phyloP scores from a whole-genome alignment of 2,113 vertebrate genomes.

The Cheirogaleus medius region DNA sequence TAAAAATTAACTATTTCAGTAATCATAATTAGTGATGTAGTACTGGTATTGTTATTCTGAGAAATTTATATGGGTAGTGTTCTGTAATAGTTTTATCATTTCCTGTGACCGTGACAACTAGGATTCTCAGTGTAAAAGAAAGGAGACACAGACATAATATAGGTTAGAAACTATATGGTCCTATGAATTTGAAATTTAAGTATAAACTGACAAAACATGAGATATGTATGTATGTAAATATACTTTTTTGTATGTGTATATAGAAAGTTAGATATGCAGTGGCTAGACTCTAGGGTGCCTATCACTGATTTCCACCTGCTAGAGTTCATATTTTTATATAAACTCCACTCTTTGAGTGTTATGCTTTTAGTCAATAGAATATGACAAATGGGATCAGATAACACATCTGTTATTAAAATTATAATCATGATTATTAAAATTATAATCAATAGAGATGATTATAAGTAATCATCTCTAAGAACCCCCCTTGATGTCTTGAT shows the following conservation, averaged over 20 bases:
- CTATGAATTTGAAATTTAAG: background rate
- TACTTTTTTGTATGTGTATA: background rate
- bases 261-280: background rate
- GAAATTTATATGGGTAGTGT: background rate
- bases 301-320: background rate
- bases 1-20: background rate
- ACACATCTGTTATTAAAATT: background rate
- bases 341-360: background rate
- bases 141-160: background rate
- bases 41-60: background rate
- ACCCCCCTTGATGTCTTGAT: background rate
- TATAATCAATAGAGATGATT: too few relatives aligned
- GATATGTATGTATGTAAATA: background rate
- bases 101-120: background rate
- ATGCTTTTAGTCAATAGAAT: background rate
- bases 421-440: too few relatives aligned
- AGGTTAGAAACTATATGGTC: background rate
- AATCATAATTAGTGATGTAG: background rate
- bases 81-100: background rate
- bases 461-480: background rate
- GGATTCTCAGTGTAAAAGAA: background rate
- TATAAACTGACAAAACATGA: background rate
- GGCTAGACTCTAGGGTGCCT: background rate
- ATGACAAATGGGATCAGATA: background rate
- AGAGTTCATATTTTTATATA: background rate